Conservation (phyloP, 2,888 invertebrate species). For the Hydropsyche betteni region DNA sequence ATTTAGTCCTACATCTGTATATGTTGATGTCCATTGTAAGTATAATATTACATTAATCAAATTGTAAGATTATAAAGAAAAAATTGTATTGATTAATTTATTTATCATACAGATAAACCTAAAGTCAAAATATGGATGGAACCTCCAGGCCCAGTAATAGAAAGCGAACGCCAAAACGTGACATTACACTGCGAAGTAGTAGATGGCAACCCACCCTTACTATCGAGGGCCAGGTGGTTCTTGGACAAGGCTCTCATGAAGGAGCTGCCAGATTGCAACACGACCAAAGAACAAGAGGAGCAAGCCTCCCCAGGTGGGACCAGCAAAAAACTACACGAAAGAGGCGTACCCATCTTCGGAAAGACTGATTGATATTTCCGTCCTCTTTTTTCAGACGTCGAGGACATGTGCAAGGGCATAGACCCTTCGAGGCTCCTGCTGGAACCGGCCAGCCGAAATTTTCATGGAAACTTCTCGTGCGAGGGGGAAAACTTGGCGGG, state of each 20-base stretch:
- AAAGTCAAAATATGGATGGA: constrained; percentile 80
- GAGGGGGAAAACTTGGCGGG: constrained; percentile 89
- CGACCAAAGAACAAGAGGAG: constrained; percentile 54
- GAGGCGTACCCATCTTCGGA: not conserved
- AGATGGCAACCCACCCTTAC: constrained; percentile 78
- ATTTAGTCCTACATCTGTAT: constrained; percentile 76
- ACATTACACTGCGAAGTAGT: constrained; percentile 82
- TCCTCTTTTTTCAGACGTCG: constrained; percentile 40
- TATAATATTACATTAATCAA: constrained; percentile 52
- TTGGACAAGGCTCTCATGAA: constrained; percentile 84
- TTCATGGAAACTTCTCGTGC: constrained; percentile 95
- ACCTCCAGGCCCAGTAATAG: constrained; percentile 78
- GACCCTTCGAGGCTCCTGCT: constrained; percentile 87
- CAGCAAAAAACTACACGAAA: constrained; percentile 45
- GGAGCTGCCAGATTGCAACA: constrained; percentile 83
- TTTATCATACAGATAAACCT: constrained; percentile 73
- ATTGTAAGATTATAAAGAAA: not conserved
- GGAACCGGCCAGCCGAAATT: constrained; percentile 85
- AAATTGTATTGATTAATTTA: constrained; percentile 49
- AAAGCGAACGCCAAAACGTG: constrained; percentile 81
- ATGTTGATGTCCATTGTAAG: constrained; percentile 86
- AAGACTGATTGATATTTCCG: constrained; percentile 1
- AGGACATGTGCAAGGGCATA: constrained; percentile 80
- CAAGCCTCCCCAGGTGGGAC: constrained; percentile 27
- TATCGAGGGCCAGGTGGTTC: constrained; percentile 86